phyloP scores from a whole-genome alignment of 2,888 invertebrate species.

The Volucella inflata region DNA sequence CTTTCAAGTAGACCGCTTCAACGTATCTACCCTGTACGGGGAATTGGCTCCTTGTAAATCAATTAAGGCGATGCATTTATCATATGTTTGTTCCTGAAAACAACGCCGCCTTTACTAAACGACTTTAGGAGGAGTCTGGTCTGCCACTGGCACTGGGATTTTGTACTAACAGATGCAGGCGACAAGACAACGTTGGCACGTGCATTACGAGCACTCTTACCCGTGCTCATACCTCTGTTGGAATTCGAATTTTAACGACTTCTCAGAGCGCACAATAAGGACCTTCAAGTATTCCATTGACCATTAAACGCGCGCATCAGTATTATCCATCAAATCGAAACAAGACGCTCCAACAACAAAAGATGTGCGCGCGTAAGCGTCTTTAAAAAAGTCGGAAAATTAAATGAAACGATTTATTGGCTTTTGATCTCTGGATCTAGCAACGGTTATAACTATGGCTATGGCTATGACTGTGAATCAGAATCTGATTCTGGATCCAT shows the following conservation, averaged over 20 bases:
- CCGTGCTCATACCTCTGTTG: conserved; percentile 10
- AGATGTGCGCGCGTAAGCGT: conserved; percentile 19
- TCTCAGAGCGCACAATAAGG: conserved; percentile 51
- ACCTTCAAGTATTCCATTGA: conserved; percentile 72
- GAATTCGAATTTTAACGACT: conserved; percentile 57
- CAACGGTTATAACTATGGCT: too few species aligned
- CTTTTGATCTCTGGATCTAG: neutral
- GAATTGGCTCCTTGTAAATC: conserved; percentile 52
- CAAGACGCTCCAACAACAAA: conserved; percentile 1
- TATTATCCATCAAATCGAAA: conserved; percentile 54
- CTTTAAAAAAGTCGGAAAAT: conserved; percentile 41
- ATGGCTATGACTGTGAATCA: neutral
- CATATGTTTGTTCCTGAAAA: conserved; percentile 30
- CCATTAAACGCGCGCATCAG: conserved; percentile 50
- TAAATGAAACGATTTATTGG: conserved; percentile 54
- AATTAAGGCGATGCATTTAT: conserved; percentile 67
- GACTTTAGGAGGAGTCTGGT: neutral
- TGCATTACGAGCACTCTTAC: conserved; percentile 18
- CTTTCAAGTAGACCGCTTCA: conserved; percentile 43
- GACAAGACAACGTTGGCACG: conserved; percentile 37
- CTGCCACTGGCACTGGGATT: neutral
- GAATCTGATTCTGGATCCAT: conserved; percentile 1
- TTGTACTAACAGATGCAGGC: conserved; percentile 4
- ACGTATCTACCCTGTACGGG: neutral
- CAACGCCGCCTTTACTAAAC: conserved; percentile 20